Evolutionary conservation across 2,113 vertebrate genomes (phyloP).

Genomic region (Pao palembangensis): DNA sequence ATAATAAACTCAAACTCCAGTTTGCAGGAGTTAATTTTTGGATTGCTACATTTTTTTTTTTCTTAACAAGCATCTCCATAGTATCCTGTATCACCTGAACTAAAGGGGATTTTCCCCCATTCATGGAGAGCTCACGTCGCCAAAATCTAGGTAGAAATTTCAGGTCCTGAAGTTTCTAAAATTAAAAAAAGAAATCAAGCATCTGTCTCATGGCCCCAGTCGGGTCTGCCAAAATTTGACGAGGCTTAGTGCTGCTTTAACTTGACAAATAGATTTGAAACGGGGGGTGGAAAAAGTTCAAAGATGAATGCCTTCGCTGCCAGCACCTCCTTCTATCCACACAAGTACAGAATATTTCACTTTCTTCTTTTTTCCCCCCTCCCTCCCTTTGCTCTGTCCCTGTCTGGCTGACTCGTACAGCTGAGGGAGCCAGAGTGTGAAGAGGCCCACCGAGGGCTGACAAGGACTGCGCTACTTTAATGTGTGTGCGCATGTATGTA

Average conservation of each 20-base stretch:
- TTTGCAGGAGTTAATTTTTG: too few species aligned
- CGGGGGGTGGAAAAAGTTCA: constrained; percentile 30
- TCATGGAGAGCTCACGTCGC: constrained; percentile 22
- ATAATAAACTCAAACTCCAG: background rate
- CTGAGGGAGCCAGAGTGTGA: constrained; percentile 65
- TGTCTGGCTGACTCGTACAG: constrained; percentile 54
- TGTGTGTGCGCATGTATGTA: constrained; percentile 13
- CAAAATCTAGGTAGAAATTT: constrained; percentile 18
- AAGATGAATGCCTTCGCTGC: constrained; percentile 40
- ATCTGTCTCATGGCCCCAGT: constrained; percentile 33
- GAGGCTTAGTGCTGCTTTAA: constrained; percentile 34
- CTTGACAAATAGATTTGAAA: constrained; percentile 47
- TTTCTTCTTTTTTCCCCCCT: constrained; percentile 25
- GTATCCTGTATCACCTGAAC: constrained; percentile 1
- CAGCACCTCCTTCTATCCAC: constrained; percentile 35
- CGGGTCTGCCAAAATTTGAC: constrained; percentile 32
- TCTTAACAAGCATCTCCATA: constrained; percentile 12
- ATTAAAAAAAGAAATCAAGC: constrained; percentile 27
- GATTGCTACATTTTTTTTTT: background rate
- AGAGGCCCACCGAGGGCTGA: constrained; percentile 62
- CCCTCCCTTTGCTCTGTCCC: constrained; percentile 26
- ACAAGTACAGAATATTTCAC: constrained; percentile 35
- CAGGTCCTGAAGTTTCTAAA: constrained; percentile 21
- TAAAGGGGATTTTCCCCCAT: constrained; percentile 13
- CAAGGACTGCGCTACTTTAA: constrained; percentile 58